Base-by-base conservation (phyloP, 1,140 invertebrate genomes). In the Chironomus striatipennis region DNA sequence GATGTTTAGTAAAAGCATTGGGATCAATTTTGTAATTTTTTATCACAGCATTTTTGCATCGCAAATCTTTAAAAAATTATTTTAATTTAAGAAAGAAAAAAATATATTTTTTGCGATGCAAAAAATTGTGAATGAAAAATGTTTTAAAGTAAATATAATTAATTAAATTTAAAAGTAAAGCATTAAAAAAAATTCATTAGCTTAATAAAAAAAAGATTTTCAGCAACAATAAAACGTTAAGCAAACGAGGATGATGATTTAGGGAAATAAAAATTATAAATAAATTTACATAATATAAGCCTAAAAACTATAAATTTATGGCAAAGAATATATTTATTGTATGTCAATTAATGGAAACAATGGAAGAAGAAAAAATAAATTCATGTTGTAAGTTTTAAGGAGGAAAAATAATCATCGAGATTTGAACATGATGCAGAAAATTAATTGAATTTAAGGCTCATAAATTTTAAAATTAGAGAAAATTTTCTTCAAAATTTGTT, bases 21-120 rank as follows among this genome's bases (percentile, higher is more conserved):
- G 65, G 65, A 70, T 70, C 65, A 70, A 70, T 70, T 70, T 70
- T 70, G 65, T 70, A 70, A 70, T 18, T 70, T 70, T 20, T 70
- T 18, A 70, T 57, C 15, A n/a, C 47, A 34, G 5, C 1, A 34
- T 34, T 34, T 34, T 34, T 34, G 24, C 24, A 34, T 57, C 47
- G 12, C n/a, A n/a, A n/a, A 57, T 15, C 15, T 47, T 10, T 57
- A 57, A 57, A 57, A 57, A 57, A 57, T 15, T 47, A 1, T 3
- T 10, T 47, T 47, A 4, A 47, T 47, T 47, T 47, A 70, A 20
- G 20, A 70, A 21, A 9, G 65, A 21, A 7, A 20, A 20, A 18
- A 70, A 70, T 8, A 67, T n/a, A 18, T 5, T 67, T 15, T 17
- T 9, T 18, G 4, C n/a, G 10, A 70, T 5, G n/a, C 9, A 20